These are phyloP conservation scores for Morpho deidamia DNA, from an alignment of 2,888 invertebrate genomes.

Conservation along the genomic window DNA sequence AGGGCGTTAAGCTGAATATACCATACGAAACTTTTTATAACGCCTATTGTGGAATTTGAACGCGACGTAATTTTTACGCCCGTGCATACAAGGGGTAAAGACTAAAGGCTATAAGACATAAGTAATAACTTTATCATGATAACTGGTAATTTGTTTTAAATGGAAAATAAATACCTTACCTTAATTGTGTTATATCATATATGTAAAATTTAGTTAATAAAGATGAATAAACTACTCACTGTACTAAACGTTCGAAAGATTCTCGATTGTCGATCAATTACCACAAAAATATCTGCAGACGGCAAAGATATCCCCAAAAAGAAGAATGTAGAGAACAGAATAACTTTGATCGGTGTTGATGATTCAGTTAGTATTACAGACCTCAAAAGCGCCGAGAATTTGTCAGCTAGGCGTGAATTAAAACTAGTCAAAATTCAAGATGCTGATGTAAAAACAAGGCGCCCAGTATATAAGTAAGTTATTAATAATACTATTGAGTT, in stretches of 20 bases:
- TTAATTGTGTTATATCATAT: no score
- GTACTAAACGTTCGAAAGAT: constrained; percentile 37
- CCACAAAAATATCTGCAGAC: constrained; percentile 52
- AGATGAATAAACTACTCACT: constrained; percentile 49
- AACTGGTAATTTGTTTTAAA: no score
- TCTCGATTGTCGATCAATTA: constrained; percentile 40
- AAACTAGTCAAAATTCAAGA: constrained; percentile 84
- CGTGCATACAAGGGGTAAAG: no score
- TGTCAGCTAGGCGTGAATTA: constrained; percentile 82
- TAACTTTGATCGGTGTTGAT: constrained; percentile 81
- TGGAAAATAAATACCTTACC: no score
- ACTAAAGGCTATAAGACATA: no score
- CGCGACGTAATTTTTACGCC: no score
- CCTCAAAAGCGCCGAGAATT: constrained; percentile 82
- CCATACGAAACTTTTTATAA: no score
- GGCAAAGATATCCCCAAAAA: constrained; percentile 68
- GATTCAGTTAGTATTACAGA: constrained; percentile 79
- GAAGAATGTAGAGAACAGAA: constrained; percentile 64
- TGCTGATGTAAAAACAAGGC: constrained; percentile 81
- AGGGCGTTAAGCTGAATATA: no score
- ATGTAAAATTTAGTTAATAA: background rate
- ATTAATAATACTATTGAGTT: background rate
- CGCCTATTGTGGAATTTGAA: no score
- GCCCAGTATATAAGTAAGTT: constrained; percentile 82
- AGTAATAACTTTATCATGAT: no score